Base-by-base conservation (phyloP, 2,113 vertebrate genomes). In the Megatriorchis doriae region DNA sequence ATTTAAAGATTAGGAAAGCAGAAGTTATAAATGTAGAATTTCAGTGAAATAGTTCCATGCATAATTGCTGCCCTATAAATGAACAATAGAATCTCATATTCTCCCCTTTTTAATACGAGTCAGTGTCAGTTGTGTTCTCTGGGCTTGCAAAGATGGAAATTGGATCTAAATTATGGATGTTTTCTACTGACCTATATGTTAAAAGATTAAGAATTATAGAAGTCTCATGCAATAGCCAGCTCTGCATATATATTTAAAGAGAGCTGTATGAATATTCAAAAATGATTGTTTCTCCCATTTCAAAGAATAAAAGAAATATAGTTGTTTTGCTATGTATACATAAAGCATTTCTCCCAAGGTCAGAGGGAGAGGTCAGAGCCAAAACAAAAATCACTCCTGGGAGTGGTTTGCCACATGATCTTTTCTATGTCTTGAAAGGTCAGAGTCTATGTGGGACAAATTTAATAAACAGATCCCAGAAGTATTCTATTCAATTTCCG, bases 381-480 rank as follows among this genome's bases (percentile, higher is more conserved):
- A 85, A 86, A 90, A 88, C 47, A 92, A 90, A 94, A 95, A 81
- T 94, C 71, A 63, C 79, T 97, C 88, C 61, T 83, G 73, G 78
- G 95, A 84, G 91, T 78, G 78, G 43, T 93, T 95, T 95, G 93
- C 78, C 82, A 92, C 65, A 48, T 87, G 86, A 96, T 88, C 81
- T 92, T 86, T 80, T 82, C 71, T 94, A 1, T 96, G 62, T 94
- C 97, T 96, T 96, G 62, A 92, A 98, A 98, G 91, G 95, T 97
- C 95, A 93, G 27, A 77, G 65, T 77, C 82, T 95, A 45, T 96
- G 93, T 80, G 86, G 83, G 72, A 95, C 88, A 96, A 91, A 97
- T 97, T 91, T 96, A 96, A 98, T 95, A 97, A 97, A 96, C 63
- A 25, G 70, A 85, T 96, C 85, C 82, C 94, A 90, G 61, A 90